Conservation (phyloP, 2,113 vertebrate genomes). For the Mesitornis unicolor region DNA sequence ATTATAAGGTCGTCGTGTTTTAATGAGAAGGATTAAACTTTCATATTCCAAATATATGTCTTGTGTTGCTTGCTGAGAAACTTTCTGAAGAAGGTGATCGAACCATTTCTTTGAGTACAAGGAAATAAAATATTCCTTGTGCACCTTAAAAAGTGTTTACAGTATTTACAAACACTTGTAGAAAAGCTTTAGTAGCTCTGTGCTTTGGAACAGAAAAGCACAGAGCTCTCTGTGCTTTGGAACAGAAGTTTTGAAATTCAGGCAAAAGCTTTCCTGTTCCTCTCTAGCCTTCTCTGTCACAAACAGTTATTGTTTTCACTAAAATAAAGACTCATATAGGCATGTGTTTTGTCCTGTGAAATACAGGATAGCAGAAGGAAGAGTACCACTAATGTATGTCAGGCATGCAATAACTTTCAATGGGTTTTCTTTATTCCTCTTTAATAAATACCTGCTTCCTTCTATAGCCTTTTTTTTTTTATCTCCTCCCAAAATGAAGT, state of each 20-base stretch:
- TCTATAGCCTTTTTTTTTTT: background rate
- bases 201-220: background rate
- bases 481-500: background rate
- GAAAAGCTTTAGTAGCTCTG: background rate
- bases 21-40: slow-evolving; percentile 56
- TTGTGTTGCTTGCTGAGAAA: background rate
- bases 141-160: background rate
- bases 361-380: background rate
- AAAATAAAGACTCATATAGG: background rate
- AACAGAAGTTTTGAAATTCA: background rate
- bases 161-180: background rate
- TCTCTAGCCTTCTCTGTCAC: background rate
- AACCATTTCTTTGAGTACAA: background rate
- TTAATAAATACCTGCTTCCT: background rate
- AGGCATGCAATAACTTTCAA: background rate
- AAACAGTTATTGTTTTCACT: background rate
- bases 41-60: slow-evolving; percentile 23
- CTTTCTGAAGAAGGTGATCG: background rate
- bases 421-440: background rate
- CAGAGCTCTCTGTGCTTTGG: background rate
- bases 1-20: slow-evolving; percentile 48
- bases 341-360: background rate
- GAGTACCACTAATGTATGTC: background rate
- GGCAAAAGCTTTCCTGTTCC: background rate
- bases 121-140: background rate